Evolutionary conservation across 2,797 vertebrate genomes (phyloP).

Genomic region (Sarcophilus harrisii): DNA sequence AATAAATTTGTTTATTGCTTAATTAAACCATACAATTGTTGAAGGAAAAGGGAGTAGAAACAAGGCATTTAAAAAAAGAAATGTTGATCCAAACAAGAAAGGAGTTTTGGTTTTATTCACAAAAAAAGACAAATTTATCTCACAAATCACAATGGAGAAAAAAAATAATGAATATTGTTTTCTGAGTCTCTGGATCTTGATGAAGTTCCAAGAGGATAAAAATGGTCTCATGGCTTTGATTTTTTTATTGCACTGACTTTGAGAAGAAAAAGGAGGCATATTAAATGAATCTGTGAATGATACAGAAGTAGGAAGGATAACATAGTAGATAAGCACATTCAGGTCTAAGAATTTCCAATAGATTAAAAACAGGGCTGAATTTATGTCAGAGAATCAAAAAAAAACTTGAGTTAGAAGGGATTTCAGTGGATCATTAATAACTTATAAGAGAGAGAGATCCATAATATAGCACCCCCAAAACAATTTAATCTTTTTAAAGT

Average conservation of each 20-base stretch:
- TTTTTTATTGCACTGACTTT: neutral
- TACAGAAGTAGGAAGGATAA: neutral
- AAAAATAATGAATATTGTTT: neutral
- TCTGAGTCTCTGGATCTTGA: neutral
- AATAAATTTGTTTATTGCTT: neutral
- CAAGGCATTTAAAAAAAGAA: neutral
- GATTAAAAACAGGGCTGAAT: neutral
- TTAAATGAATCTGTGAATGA: neutral
- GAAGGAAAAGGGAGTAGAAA: neutral
- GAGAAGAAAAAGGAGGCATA: neutral
- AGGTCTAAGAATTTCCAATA: neutral
- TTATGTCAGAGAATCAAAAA: neutral
- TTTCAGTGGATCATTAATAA: neutral
- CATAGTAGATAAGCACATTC: neutral
- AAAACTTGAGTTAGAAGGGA: neutral
- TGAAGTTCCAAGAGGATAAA: neutral
- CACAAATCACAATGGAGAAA: neutral
- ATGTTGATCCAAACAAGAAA: neutral
- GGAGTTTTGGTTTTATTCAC: neutral
- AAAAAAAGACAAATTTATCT: neutral
- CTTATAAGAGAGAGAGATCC: neutral
- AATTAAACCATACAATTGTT: neutral
- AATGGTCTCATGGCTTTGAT: neutral
- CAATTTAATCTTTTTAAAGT: neutral
- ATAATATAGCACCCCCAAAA: neutral